Percentiles rank a stretch among this genome's conserved stretches.
These are phyloP conservation scores for Perca fluviatilis DNA, from an alignment of 2,113 vertebrate species.

Conservation along the genomic window DNA sequence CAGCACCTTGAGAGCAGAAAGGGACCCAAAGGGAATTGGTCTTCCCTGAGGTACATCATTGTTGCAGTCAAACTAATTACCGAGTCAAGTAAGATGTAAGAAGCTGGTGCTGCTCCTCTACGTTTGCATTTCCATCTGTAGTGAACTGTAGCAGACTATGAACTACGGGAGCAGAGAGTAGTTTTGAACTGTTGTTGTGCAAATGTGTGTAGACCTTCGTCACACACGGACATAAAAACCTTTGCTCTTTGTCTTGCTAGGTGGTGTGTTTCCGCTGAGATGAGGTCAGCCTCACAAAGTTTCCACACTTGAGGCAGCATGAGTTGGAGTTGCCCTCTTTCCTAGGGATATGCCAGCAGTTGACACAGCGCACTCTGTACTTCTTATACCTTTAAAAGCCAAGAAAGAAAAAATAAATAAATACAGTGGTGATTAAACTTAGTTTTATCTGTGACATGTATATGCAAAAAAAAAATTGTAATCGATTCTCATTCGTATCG, in stretches of 20 bases:
- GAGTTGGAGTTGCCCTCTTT: conserved; percentile 87
- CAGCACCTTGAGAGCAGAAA: neutral
- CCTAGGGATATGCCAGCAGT: conserved; percentile 92
- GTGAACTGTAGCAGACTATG: conserved; percentile 14
- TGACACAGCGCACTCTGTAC: conserved; percentile 88
- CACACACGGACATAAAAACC: conserved; percentile 38
- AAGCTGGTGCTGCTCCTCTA: neutral
- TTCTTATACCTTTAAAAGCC: conserved; percentile 89
- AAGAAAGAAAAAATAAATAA: conserved; percentile 9
- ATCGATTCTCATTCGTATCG: too few species aligned
- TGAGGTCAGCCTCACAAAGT: conserved; percentile 70
- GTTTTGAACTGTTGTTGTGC: conserved; percentile 10
- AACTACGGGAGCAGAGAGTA: neutral
- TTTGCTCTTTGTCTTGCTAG: conserved; percentile 52
- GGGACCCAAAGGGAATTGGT: neutral
- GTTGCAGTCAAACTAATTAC: conserved; percentile 7
- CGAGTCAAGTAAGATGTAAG: conserved; percentile 17
- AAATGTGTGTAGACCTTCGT: conserved; percentile 13
- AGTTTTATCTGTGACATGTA: neutral
- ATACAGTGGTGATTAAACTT: conserved; percentile 1
- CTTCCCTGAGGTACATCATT: neutral
- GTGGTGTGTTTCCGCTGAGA: conserved; percentile 73
- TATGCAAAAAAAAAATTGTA: too few species aligned
- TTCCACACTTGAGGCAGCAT: conserved; percentile 87
- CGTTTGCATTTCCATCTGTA: neutral